Evolutionary conservation across 2,888 invertebrate species (phyloP).

Genomic region (Pyralis farinalis): DNA sequence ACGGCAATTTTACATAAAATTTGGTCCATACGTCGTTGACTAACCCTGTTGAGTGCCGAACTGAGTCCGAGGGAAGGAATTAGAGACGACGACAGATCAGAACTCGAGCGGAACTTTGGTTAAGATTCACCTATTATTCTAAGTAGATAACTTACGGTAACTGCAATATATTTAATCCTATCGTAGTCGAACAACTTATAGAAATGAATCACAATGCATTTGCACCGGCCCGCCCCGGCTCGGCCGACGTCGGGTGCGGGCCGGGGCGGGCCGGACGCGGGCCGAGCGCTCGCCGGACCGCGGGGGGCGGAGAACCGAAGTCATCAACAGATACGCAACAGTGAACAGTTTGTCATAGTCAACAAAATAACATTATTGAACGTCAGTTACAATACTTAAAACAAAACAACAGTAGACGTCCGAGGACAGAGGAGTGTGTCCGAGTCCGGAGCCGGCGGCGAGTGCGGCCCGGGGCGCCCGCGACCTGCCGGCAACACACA

Average conservation of each 20-base stretch:
- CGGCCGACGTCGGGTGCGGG: slow-evolving; percentile 20
- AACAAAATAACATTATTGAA: slow-evolving; percentile 24
- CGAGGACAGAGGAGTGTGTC: slow-evolving; percentile 22
- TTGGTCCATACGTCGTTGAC: slow-evolving; percentile 65
- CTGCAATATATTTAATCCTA: slow-evolving; percentile 66
- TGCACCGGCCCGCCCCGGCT: slow-evolving; percentile 9
- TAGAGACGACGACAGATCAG: slow-evolving; percentile 52
- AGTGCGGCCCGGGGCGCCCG: slow-evolving; percentile 32
- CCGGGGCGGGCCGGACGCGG: slow-evolving; percentile 25
- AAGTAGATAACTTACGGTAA: slow-evolving; percentile 74
- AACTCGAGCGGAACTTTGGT: slow-evolving; percentile 69
- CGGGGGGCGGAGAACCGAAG: slow-evolving; percentile 11
- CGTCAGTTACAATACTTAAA: slow-evolving; percentile 18
- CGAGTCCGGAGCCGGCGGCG: slow-evolving; percentile 27
- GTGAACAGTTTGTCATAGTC: neutral
- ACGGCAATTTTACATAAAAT: slow-evolving; percentile 43
- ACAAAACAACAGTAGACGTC: slow-evolving; percentile 13
- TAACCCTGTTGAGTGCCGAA: slow-evolving; percentile 59
- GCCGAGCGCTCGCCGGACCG: slow-evolving; percentile 10
- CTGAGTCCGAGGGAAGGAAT: slow-evolving; percentile 47
- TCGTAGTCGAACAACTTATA: slow-evolving; percentile 34
- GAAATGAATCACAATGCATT: slow-evolving; percentile 17
- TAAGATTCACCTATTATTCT: slow-evolving; percentile 72
- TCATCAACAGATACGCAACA: neutral
- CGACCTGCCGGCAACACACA: slow-evolving; percentile 35